phyloP scores from a whole-genome alignment of 1,140 invertebrate species.

The Cyclina sinensis region DNA sequence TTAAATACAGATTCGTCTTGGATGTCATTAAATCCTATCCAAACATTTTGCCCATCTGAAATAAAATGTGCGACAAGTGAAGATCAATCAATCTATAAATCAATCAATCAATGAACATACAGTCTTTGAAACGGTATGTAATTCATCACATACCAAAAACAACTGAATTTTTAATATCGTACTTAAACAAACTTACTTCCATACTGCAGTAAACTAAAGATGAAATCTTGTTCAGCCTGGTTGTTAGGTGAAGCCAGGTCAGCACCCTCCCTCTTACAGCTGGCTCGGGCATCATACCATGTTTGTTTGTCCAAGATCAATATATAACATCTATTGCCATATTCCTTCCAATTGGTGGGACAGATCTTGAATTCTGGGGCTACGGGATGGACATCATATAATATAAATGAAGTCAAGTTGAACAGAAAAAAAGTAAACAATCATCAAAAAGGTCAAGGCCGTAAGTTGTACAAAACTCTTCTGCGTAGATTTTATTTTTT shows the following conservation, averaged over 20 bases:
- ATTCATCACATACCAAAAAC: too few relatives aligned
- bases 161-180: too few relatives aligned
- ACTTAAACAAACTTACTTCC: background rate
- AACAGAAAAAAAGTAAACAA: too few relatives aligned
- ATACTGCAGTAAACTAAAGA: conserved; percentile 68
- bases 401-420: too few relatives aligned
- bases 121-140: too few relatives aligned
- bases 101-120: too few relatives aligned
- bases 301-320: conserved; percentile 64
- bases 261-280: conserved; percentile 73
- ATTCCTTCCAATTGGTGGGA: conserved; percentile 70
- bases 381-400: conserved; percentile 44
- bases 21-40: conserved; percentile 80
- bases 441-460: too few relatives aligned
- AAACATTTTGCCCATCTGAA: conserved; percentile 68
- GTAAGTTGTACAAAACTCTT: too few relatives aligned
- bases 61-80: too few relatives aligned
- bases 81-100: too few relatives aligned
- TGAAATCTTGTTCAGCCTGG: conserved; percentile 74
- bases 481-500: too few relatives aligned
- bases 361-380: conserved; percentile 73
- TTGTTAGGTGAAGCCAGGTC: conserved; percentile 79
- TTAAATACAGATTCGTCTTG: conserved; percentile 72
- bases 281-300: conserved; percentile 73
- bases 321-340: conserved; percentile 75